A percentile compares a stretch with the other conserved stretches of the same genome.
phyloP scores from a whole-genome alignment of 2,113 vertebrate genomes.

The Hassar affinis region DNA sequence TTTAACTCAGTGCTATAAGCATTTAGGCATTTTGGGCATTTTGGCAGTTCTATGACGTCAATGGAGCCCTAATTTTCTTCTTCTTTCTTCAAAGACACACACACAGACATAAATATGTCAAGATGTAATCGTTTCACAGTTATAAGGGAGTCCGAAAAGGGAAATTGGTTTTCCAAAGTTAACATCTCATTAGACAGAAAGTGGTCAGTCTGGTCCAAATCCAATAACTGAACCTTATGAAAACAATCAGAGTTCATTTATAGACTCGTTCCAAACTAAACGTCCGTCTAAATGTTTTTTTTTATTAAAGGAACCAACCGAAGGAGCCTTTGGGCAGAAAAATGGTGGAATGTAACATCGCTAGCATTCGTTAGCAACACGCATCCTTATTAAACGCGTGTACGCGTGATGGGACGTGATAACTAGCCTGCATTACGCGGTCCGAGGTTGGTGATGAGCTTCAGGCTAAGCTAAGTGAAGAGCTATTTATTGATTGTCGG shows the following conservation, averaged over 20 bases:
- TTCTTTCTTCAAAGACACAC: too few relatives aligned
- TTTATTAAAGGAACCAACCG: background rate
- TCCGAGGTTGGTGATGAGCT: background rate
- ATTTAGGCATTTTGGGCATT: too few relatives aligned
- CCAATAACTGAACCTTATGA: conserved; percentile 14
- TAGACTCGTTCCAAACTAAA: background rate
- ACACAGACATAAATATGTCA: background rate
- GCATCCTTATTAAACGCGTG: background rate
- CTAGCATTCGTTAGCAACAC: background rate
- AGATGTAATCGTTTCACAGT: conserved; percentile 17
- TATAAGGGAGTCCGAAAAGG: conserved; percentile 1
- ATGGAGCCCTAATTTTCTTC: too few relatives aligned
- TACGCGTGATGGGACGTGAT: background rate
- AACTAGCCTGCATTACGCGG: background rate
- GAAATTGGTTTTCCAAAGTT: conserved; percentile 23
- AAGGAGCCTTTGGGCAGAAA: background rate
- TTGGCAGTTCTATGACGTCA: too few relatives aligned
- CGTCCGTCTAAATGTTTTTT: background rate
- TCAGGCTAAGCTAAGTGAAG: background rate
- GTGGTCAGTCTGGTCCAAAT: conserved; percentile 9
- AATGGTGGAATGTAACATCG: background rate
- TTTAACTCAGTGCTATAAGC: too few relatives aligned
- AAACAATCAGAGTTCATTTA: conserved; percentile 16
- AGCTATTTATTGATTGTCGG: background rate
- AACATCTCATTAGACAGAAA: conserved; percentile 14